Base-by-base conservation (phyloP, 2,888 invertebrate species). In the Phengaris alcon region DNA sequence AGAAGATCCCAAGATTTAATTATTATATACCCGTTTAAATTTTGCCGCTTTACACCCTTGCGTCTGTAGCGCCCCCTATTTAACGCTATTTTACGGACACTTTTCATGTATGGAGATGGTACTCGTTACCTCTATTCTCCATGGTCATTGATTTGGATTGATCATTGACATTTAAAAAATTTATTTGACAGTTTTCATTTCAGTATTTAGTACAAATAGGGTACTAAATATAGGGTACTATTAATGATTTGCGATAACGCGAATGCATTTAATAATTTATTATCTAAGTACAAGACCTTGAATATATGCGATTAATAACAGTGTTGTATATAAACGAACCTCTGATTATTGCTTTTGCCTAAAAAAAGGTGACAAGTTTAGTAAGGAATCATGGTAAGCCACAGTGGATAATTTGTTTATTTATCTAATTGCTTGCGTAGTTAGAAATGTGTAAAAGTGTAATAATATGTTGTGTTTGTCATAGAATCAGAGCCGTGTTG, bases 401-500 rank as follows among this genome's bases (percentile, higher is more conserved):
- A 82, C 81, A 79, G 81, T 83, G 83, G 84, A 80, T 81, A 85
- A 84, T 86, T 72, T 88, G 88, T 90, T 90, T 91, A 88, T 90
- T 86, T 91, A 87, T 86, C 83, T 89, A 88, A 87, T 86, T 86
- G 81, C 80, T 83, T 84, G 83, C 81, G 81, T 85, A 81, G 82
- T 81, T 81, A 78, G 79, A 77, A 79, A 82, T 81, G 81, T 85
- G 86, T 87, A 86, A 88, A 88, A 87, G 86, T 86, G 78, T 78
- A 79, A 76, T 81, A 70, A 52, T 52, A 54, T 72, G 54, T 82
- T 78, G 82, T 75, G 7, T 80, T 82, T 85, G 79, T 90, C 89
- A 80, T 88, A 93, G 92, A 91, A 82, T 81, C 86, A 88, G 79
- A 81, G 85, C 79, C 86, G 88, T 77, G 83, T 82, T 81, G 92